Conservation (phyloP, 2,113 vertebrate genomes). For the Misgurnus mizolepis region DNA sequence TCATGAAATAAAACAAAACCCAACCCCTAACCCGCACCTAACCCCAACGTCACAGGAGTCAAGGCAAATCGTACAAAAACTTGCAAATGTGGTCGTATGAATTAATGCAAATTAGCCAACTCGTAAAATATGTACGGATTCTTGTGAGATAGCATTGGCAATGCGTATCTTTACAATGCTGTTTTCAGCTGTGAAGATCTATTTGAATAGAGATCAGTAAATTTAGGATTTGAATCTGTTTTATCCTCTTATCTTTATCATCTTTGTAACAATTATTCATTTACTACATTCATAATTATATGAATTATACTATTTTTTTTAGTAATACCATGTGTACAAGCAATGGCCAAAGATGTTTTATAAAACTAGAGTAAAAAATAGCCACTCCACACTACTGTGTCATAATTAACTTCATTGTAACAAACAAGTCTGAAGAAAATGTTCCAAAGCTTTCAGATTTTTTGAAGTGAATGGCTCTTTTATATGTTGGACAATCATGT, state of each 20-base stretch:
- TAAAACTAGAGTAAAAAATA: no score
- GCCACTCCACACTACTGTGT: no score
- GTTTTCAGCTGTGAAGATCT: not conserved
- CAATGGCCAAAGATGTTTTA: not conserved
- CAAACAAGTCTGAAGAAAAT: not conserved
- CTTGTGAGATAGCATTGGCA: no score
- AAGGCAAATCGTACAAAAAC: no score
- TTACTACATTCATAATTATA: not conserved
- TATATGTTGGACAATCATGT: not conserved
- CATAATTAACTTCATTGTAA: not conserved
- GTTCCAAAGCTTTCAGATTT: not conserved
- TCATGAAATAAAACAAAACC: no score
- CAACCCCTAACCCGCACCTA: no score
- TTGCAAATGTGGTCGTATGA: no score
- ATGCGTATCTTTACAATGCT: no score
- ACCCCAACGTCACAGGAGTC: no score
- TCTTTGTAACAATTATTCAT: not conserved
- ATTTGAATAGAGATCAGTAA: conserved; percentile 3
- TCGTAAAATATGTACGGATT: no score
- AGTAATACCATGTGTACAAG: no score
- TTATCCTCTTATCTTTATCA: not conserved
- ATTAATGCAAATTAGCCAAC: no score
- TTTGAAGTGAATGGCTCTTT: conserved; percentile 9
- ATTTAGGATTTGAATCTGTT: not conserved
- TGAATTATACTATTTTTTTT: not conserved